Evolutionary conservation across 2,888 invertebrate species (phyloP), one percentile per base, ranked within the genome.

Genomic region (Chymomyza amoena): DNA sequence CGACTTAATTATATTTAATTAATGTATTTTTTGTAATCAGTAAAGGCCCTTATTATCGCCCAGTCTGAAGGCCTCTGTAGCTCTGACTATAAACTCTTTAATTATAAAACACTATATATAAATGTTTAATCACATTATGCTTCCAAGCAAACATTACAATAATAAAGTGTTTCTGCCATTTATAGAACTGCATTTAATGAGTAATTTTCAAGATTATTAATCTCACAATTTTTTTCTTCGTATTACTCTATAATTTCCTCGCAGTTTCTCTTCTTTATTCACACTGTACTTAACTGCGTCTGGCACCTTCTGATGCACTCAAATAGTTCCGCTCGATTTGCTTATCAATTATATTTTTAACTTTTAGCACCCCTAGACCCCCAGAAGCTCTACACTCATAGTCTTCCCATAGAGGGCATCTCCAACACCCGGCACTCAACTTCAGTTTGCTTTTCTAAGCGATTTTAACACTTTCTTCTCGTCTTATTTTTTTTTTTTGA

Each of bases 381-480:
- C 62, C 61, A 66, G 67, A 66, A 72, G 72, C 76, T 69, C 72
- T 76, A 68, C 77, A 79, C 68, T 18, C 75, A 74, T 75, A 75
- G 52, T 25, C 39, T 16, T 32, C 6, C 39, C 36, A 20, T 32
- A 9, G 6, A 7, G 32, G 32, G 32, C 32, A 15, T 51, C 51
- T 1, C 18, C 54, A 18, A 54, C 54, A 54, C 61, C 61, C 66
- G 73, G 69, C 76, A 76, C 72, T 79, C 77, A 70, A 68, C 67
- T 81, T 82, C 76, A 78, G 82, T 54, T 87, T 84, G 87, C 85
- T 73, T 74, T 78, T 68, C 83, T 68, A 80, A 87, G 82, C 85
- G 78, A 76, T 76, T 62, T 72, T 76, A 75, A 84, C 87, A 82
- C 80, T 84, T 76, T 68, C 64, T 68, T 62, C 68, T 71, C 32